Evolutionary conservation across 1,140 invertebrate genomes (phyloP).

Genomic region (Rhopalosiphum padi): DNA sequence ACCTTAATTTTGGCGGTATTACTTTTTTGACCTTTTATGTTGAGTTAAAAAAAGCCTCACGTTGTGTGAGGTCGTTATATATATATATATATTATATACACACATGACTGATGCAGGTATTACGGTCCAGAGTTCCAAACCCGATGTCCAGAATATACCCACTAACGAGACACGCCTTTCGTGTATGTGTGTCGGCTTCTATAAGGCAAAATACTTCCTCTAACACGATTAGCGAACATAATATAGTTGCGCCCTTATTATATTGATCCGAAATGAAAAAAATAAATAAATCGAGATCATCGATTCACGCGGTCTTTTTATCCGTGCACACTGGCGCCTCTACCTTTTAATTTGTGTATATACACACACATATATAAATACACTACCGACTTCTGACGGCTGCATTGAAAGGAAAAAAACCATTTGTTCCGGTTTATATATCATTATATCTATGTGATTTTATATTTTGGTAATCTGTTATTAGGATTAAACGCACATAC

Average conservation of each 20-base stretch:
- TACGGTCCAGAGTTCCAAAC: not conserved
- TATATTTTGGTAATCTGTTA: slow-evolving; percentile 25
- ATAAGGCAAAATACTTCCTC: slow-evolving; percentile 52
- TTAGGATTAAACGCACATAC: slow-evolving; percentile 38
- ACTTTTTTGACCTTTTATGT: not conserved
- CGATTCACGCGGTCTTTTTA: slow-evolving; percentile 43
- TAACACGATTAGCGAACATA: slow-evolving; percentile 30
- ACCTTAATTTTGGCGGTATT: slow-evolving; percentile 22
- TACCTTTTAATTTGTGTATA: slow-evolving; percentile 52
- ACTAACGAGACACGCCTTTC: slow-evolving; percentile 24
- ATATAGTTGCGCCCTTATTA: slow-evolving; percentile 4
- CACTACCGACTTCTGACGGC: not conserved
- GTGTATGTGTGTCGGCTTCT: slow-evolving; percentile 12
- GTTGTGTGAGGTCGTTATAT: slow-evolving; percentile 32
- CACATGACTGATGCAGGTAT: not conserved
- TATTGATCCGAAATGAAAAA: not conserved
- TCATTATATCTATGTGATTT: slow-evolving; percentile 2
- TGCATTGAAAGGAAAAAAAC: slow-evolving; percentile 30
- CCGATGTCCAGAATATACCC: slow-evolving; percentile 10
- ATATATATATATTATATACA: not conserved
- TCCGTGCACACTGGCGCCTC: slow-evolving; percentile 36
- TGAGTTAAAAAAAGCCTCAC: not conserved
- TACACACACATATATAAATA: not conserved
- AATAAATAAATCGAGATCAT: slow-evolving; percentile 46
- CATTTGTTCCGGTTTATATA: slow-evolving; percentile 56